Evolutionary conservation across 2,797 vertebrate genomes (phyloP).

Genomic region (Pempheris klunzingeri): DNA sequence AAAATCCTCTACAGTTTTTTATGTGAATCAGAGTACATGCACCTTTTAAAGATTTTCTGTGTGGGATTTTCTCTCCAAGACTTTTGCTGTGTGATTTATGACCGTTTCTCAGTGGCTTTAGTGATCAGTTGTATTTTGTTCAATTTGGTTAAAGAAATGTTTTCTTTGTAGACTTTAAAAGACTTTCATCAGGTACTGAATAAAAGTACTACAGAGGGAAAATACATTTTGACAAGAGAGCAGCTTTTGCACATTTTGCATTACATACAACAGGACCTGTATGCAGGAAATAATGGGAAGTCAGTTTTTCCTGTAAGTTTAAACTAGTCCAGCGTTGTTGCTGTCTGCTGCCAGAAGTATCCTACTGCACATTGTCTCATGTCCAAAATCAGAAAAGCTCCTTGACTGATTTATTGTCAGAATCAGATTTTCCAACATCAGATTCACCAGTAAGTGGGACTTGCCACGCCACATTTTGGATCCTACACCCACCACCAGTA

Average conservation of each 20-base stretch:
- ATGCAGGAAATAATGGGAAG: background rate
- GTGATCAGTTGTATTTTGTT: background rate
- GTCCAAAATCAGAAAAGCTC: background rate
- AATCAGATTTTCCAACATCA: slow-evolving; percentile 11
- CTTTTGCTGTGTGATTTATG: background rate
- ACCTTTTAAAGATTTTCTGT: slow-evolving; percentile 1
- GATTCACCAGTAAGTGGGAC: background rate
- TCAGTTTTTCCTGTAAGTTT: background rate
- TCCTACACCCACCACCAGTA: background rate
- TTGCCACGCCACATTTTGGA: slow-evolving; percentile 1
- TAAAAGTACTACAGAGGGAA: background rate
- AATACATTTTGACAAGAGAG: background rate
- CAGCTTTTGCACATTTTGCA: slow-evolving; percentile 2
- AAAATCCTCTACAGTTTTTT: slow-evolving; percentile 7
- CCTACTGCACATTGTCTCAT: background rate
- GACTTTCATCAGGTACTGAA: background rate
- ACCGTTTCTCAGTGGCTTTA: background rate
- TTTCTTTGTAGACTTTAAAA: background rate
- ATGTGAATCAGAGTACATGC: background rate
- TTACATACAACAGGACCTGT: background rate
- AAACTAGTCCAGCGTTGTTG: slow-evolving; percentile 1
- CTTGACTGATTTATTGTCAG: background rate
- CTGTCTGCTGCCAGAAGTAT: background rate
- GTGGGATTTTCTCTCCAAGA: slow-evolving; percentile 5
- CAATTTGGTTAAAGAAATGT: background rate